These are phyloP conservation scores for Mystacornis crossleyi DNA, from an alignment of 2,113 vertebrate genomes.

Conservation along the genomic window DNA sequence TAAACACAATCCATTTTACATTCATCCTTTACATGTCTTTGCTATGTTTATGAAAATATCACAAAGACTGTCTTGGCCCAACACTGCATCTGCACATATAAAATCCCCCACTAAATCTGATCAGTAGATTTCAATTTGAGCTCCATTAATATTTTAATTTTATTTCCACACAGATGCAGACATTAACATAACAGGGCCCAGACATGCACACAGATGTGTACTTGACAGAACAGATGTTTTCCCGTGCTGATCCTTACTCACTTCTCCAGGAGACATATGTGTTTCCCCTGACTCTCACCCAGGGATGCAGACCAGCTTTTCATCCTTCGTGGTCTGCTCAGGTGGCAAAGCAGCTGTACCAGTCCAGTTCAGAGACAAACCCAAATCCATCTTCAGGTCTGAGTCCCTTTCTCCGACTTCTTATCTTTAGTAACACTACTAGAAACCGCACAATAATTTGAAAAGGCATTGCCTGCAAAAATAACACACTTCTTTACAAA, in stretches of 20 bases:
- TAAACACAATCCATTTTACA: neutral
- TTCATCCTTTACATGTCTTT: neutral
- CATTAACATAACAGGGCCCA: neutral
- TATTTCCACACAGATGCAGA: neutral
- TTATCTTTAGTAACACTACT: neutral
- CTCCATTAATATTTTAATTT: neutral
- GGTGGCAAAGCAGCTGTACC: neutral
- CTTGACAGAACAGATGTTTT: neutral
- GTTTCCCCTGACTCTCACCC: neutral
- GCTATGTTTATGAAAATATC: neutral
- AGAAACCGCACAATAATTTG: neutral
- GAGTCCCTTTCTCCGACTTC: neutral
- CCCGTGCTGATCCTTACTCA: rapidly evolving
- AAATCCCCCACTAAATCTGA: too few species aligned
- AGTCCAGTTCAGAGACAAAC: neutral
- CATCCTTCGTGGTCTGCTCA: neutral
- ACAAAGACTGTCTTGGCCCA: neutral
- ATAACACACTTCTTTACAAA: neutral
- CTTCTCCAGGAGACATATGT: neutral
- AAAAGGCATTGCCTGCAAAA: neutral
- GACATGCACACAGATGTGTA: neutral
- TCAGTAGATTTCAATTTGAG: too few species aligned
- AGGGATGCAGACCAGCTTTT: neutral
- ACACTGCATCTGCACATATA: neutral
- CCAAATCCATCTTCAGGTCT: neutral